These are phyloP conservation scores for Pelochelys cantorii DNA, from an alignment of 2,797 vertebrate genomes.

Conservation along the genomic window DNA sequence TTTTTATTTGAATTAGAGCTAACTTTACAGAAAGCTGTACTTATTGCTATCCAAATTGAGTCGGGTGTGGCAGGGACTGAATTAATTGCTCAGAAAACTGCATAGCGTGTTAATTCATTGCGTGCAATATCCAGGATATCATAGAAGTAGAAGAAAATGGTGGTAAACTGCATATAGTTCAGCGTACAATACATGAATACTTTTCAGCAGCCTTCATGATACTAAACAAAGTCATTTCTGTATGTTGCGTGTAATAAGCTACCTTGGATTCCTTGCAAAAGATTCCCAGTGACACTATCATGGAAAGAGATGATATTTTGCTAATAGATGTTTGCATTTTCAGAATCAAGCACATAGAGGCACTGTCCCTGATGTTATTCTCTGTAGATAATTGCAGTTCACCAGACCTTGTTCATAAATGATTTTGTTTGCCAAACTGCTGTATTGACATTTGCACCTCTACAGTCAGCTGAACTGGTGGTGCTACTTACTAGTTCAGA, in stretches of 20 bases:
- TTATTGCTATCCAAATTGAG: constrained; percentile 77
- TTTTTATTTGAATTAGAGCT: constrained; percentile 60
- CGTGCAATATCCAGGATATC: constrained; percentile 58
- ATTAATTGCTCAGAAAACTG: constrained; percentile 74
- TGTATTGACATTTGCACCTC: background rate
- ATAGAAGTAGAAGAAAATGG: constrained; percentile 26
- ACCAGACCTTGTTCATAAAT: background rate
- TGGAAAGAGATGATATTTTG: background rate
- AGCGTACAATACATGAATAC: constrained; percentile 14
- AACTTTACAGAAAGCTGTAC: constrained; percentile 75
- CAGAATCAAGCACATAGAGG: accelerated
- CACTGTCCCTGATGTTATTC: background rate
- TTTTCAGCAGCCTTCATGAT: constrained; percentile 18
- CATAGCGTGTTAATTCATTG: constrained; percentile 72
- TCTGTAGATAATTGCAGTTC: background rate
- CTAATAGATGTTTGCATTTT: background rate
- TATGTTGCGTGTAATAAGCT: background rate
- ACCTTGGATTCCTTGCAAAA: background rate
- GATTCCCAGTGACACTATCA: background rate
- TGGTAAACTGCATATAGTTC: constrained; percentile 33
- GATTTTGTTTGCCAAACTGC: background rate
- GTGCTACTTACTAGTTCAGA: background rate
- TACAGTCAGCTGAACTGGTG: background rate
- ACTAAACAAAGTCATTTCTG: background rate
- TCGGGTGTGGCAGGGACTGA: constrained; percentile 76